Evolutionary conservation across 1,140 invertebrate genomes (phyloP).

Genomic region (Drosophila aff.): DNA sequence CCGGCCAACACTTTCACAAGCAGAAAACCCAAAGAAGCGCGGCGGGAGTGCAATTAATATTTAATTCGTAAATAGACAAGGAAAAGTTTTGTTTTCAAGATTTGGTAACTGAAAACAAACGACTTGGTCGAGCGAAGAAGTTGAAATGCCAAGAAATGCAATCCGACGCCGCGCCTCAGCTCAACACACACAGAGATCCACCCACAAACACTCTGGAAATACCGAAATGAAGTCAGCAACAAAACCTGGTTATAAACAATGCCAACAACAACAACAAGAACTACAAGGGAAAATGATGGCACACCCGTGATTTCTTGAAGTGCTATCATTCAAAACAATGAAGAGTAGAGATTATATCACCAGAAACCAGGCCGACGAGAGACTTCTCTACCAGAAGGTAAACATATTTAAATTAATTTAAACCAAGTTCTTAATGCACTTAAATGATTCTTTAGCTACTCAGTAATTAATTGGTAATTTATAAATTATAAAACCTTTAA

Average conservation of each 20-base stretch:
- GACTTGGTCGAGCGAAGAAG: constrained; percentile 51
- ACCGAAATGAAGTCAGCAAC: constrained; percentile 45
- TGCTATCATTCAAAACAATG: constrained; percentile 32
- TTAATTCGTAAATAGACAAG: constrained; percentile 78
- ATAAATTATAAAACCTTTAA: not conserved
- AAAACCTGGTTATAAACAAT: constrained; percentile 9
- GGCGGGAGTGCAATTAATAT: constrained; percentile 67
- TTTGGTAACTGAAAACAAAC: constrained; percentile 64
- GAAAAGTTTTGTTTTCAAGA: constrained; percentile 67
- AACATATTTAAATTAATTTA: not conserved
- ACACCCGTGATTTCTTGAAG: constrained; percentile 28
- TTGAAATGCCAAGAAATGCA: constrained; percentile 45
- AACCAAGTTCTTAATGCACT: not conserved
- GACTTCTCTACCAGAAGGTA: not conserved
- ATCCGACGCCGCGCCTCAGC: constrained; percentile 26
- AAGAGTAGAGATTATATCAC: constrained; percentile 11
- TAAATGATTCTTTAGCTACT: not conserved
- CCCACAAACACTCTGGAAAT: constrained; percentile 27
- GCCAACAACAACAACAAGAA: constrained; percentile 17
- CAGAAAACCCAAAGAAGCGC: constrained; percentile 29
- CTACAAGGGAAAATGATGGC: constrained; percentile 22
- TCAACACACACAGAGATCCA: constrained; percentile 11
- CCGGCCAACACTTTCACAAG: constrained; percentile 74
- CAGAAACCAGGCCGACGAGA: too few relatives aligned
- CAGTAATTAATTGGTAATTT: not conserved